phyloP scores from a whole-genome alignment of 2,113 vertebrate genomes.

The Megalops atlanticus region DNA sequence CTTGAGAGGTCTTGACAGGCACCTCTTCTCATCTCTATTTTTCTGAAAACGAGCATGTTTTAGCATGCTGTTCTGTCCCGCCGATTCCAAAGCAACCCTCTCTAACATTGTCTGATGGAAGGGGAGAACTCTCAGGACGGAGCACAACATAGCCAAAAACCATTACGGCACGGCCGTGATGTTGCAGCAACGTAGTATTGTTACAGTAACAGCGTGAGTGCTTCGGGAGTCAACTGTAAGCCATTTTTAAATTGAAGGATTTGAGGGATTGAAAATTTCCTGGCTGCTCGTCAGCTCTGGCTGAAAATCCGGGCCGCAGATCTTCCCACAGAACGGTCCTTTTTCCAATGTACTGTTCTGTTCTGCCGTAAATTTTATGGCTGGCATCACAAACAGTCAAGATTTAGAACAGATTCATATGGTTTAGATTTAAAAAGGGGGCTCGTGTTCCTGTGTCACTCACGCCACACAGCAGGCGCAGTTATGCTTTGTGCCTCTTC shows the following conservation, averaged over 20 bases:
- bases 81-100: background rate
- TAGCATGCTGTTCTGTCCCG: too few species aligned
- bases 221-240: background rate
- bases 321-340: background rate
- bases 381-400: background rate
- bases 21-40: background rate
- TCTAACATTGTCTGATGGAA: background rate
- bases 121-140: background rate
- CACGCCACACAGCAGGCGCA: too few species aligned
- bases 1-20: background rate
- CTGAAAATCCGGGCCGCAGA: background rate
- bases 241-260: background rate
- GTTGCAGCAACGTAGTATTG: background rate
- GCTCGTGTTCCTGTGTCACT: too few species aligned
- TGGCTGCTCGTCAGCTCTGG: background rate
- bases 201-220: background rate
- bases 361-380: background rate
- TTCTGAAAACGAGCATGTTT: background rate
- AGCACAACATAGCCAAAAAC: too few species aligned
- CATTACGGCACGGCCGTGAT: background rate
- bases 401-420: background rate
- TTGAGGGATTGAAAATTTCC: background rate
- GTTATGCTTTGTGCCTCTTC: too few species aligned
- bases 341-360: background rate
- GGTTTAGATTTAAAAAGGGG: background rate